Evolutionary conservation across 1,140 invertebrate species (phyloP), one percentile per base, ranked within the genome.

Genomic region (Trachymyrmex cornetzi): DNA sequence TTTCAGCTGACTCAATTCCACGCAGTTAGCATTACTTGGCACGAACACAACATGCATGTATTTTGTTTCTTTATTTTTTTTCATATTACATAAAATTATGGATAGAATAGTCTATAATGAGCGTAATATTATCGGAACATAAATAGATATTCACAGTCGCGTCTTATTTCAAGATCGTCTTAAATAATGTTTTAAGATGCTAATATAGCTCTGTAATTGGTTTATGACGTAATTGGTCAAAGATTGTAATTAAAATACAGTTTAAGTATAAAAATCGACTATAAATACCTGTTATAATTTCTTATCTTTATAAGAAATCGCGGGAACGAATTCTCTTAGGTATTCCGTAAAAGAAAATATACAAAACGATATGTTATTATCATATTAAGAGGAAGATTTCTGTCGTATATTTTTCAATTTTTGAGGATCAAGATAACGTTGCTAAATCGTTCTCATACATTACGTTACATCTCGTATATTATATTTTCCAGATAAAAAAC

Each of bases 251-350:
- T 44, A 44, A 44, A 44, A 44, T 44, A 44, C 38, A 9, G 38
- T 12, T 1, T 44, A 44, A 44, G 11, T 44, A 44, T 44, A 44
- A 44, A 7, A 44, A 44, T 44, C 38, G 38, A 44, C 2, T 44
- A 44, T 44, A 9, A 44, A 44, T 44, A 44, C 11, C 9, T 9
- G 11, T 44, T 44, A 44, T 44, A 44, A 44, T 44, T 69, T 81
- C 14, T 48, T 77, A 44, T 77, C 16, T 71, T 57, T 69, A 57
- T 57, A 16, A 81, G n/a, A 57, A 69, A 69, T 48, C 3, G 4
- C 48, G 6, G 9, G 4, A 14, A 34, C 16, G 27, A 79, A 4
- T 3, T 57, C 11, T 44, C 24, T 38, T 48, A 48, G 6, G n/a
- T 67, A 4, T n/a, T 67, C n/a, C 5, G 55, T 9, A 12, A 81